phyloP scores from a whole-genome alignment of 2,113 vertebrate genomes.

The Smithornis capensis region DNA sequence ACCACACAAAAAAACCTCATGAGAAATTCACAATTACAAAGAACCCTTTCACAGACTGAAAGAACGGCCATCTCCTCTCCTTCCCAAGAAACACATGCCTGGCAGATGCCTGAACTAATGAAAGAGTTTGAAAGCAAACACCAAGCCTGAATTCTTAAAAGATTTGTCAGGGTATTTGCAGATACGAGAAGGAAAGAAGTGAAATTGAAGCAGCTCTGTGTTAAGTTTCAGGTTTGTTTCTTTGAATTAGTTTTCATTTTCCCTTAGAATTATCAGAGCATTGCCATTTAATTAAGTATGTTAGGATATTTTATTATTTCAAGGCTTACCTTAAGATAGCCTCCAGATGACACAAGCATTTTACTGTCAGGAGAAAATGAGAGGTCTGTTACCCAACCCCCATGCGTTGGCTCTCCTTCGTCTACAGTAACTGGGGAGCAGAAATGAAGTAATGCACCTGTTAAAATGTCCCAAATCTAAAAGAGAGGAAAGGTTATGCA shows the following conservation, averaged over 20 bases:
- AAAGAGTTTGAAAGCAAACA: neutral
- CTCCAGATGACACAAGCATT: constrained; percentile 88
- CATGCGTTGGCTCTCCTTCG: constrained; percentile 83
- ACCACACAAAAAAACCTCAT: neutral
- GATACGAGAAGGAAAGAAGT: neutral
- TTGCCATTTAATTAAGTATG: neutral
- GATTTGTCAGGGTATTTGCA: neutral
- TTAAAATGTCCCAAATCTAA: constrained; percentile 85
- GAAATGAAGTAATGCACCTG: constrained; percentile 81
- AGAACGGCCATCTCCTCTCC: neutral
- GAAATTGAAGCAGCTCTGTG: neutral
- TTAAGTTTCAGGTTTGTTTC: neutral
- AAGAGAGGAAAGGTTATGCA: neutral
- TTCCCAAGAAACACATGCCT: neutral
- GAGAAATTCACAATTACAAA: neutral
- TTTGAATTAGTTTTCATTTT: neutral
- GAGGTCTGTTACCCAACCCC: constrained; percentile 93
- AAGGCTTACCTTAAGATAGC: constrained; percentile 88
- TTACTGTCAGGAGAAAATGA: constrained; percentile 87
- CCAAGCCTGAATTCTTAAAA: neutral
- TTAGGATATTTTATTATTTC: neutral
- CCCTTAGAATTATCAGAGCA: neutral
- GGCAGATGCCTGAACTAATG: neutral
- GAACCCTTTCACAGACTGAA: neutral
- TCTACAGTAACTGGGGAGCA: constrained; percentile 80